These are phyloP conservation scores for Acanthisitta chloris DNA, from an alignment of 2,113 vertebrate species.

Conservation along the genomic window DNA sequence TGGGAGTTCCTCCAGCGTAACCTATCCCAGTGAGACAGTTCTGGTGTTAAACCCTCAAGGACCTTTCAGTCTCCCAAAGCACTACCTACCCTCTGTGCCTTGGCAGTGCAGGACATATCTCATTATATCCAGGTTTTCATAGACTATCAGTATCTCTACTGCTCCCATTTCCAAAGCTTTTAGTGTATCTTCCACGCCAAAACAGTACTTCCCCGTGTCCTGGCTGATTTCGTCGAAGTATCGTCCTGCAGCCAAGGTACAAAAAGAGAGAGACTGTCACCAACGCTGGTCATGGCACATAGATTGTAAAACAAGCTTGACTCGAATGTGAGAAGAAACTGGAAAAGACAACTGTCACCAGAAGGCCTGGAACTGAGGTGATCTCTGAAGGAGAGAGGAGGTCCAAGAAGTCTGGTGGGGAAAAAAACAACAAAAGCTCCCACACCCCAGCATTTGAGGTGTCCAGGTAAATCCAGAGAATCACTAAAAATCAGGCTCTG, in stretches of 20 bases:
- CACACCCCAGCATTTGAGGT: neutral
- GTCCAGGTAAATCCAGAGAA: neutral
- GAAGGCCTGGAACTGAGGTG: neutral
- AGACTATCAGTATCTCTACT: slow-evolving; percentile 98
- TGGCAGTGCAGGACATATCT: slow-evolving; percentile 96
- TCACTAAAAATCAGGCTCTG: neutral
- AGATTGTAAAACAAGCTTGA: neutral
- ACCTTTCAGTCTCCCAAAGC: neutral
- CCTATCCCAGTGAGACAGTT: neutral
- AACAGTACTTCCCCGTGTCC: slow-evolving; percentile 98
- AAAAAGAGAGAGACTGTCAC: neutral
- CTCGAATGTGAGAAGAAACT: neutral
- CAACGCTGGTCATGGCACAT: neutral
- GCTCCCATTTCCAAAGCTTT: slow-evolving; percentile 99
- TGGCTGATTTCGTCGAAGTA: slow-evolving; percentile 99
- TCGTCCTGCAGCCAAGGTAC: slow-evolving; percentile 78
- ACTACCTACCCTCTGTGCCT: slow-evolving; percentile 86
- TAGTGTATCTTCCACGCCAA: slow-evolving; percentile 97
- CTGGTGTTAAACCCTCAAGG: neutral
- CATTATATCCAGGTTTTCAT: slow-evolving; percentile 99
- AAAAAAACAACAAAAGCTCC: neutral
- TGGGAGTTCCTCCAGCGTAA: neutral
- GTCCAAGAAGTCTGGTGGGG: neutral
- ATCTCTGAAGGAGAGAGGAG: neutral
- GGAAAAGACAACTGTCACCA: neutral